Evolutionary conservation across 2,113 vertebrate genomes (phyloP).

Genomic region (Calyptommatus sinebrachiatus): DNA sequence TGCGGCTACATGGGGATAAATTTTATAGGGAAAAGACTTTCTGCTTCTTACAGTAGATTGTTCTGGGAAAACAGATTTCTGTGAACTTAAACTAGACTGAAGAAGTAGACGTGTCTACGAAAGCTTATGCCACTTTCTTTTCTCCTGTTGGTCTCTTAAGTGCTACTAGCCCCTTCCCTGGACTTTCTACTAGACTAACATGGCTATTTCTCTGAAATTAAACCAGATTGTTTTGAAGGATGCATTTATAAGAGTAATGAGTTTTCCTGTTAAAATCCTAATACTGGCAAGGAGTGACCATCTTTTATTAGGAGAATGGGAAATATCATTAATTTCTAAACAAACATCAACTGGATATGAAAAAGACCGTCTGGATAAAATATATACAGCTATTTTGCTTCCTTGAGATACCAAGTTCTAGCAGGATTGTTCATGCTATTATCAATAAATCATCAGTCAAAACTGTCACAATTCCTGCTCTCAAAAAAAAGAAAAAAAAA

Average conservation of each 20-base stretch:
- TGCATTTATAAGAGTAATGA: background rate
- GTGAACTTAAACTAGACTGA: constrained; percentile 30
- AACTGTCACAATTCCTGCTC: background rate
- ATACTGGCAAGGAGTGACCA: constrained; percentile 39
- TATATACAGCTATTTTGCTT: background rate
- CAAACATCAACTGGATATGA: constrained; percentile 20
- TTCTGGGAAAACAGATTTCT: background rate
- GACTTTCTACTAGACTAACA: too few species aligned
- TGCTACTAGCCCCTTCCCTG: too few species aligned
- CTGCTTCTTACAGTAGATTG: background rate
- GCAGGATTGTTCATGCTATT: background rate
- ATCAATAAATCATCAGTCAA: background rate
- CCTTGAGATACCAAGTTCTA: background rate
- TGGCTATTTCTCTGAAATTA: constrained; percentile 15
- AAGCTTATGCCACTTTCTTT: too few species aligned
- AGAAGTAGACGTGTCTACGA: too few species aligned
- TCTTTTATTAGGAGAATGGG: constrained; percentile 28
- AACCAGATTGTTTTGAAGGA: background rate
- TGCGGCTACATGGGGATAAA: too few species aligned
- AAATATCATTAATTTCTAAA: constrained; percentile 2
- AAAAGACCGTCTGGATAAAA: background rate
- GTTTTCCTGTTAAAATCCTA: constrained; percentile 32
- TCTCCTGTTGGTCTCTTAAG: too few species aligned
- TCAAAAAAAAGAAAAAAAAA: background rate
- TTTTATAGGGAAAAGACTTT: background rate